A percentile compares a stretch with the other conserved stretches of the same genome.
Conservation (phyloP, 1,140 invertebrate genomes). For the Pemphigus obesinymphae region DNA sequence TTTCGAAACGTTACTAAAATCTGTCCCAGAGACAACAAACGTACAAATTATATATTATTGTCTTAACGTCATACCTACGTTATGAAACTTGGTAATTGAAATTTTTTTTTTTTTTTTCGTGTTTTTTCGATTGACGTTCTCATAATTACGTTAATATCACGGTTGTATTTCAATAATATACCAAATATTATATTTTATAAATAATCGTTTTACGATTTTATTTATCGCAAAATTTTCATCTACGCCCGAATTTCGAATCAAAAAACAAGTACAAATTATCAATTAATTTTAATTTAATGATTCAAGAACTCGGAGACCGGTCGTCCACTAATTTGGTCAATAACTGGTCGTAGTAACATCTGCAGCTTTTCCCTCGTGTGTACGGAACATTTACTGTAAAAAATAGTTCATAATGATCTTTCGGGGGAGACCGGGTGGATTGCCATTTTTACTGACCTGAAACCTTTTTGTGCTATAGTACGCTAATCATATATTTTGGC, state of each 20-base stretch:
- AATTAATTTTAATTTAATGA: background rate
- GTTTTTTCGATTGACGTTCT: background rate
- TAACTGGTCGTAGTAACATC: background rate
- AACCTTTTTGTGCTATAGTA: background rate
- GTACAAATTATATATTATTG: too few relatives aligned
- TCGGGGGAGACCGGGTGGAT: background rate
- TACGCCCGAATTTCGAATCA: too few relatives aligned
- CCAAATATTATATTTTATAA: too few relatives aligned
- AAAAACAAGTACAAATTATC: background rate
- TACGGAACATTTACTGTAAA: background rate
- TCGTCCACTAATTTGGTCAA: background rate
- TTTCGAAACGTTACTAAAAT: too few relatives aligned
- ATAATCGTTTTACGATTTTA: too few relatives aligned
- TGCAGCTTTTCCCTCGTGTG: background rate
- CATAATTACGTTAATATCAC: too few relatives aligned
- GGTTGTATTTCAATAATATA: too few relatives aligned
- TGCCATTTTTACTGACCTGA: background rate
- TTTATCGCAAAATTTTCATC: too few relatives aligned
- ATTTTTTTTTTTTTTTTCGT: too few relatives aligned
- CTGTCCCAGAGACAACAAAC: too few relatives aligned
- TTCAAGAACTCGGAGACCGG: background rate
- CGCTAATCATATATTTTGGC: background rate
- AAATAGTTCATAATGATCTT: slow-evolving; percentile 9
- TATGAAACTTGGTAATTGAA: too few relatives aligned
- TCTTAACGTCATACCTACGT: too few relatives aligned